Evolutionary conservation across 2,797 vertebrate genomes (phyloP), one percentile per base, ranked within the genome.

Genomic region (Pelobates cultripes): DNA sequence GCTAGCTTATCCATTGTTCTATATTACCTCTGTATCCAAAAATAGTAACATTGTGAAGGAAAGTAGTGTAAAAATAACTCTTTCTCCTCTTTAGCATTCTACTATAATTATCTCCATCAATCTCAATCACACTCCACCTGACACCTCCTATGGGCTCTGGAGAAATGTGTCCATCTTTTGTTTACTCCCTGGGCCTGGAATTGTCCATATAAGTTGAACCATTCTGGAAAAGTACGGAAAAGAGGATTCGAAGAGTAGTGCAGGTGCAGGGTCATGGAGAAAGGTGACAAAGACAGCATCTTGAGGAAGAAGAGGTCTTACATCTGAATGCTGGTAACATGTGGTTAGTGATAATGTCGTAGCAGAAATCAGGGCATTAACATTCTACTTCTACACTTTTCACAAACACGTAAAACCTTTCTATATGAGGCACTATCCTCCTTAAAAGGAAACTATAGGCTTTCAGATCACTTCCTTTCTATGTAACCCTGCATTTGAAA

Each of bases 261-360:
- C 97, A 0, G 98, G 98, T 88, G 98, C 95, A 77, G 97, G 91
- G 88, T 98, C 95, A 77, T 97, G 90, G 84, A 99, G 93, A 86
- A 99, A 96, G 0, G 97, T 97, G 87, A 99, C 92, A 74, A 97
- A 99, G 40, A 92, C 84, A 51, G 97, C 84, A 70, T 96, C 94
- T 0, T 89, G 85, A 0, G 95, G 95, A 51, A 99, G 92, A 83
- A 99, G 87, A 85, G 93, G 90, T 10, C 91, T 93, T 85, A 99
- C 95, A 89, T 99, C 97, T 0, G 93, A 87, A 28, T 94, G 95
- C 55, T 94, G 94, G 89, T 99, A 98, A 78, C 98, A 99, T 96
- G 92, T 99, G 97, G 93, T 99, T 99, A 87, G 97, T 97, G 86
- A 99, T 95, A 85, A 99, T 94, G 85, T 99, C 99, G 90, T 97